Base-by-base conservation (phyloP, 35 echinoderm and acorn worm genomes). In the Amphiura filiformis region DNA sequence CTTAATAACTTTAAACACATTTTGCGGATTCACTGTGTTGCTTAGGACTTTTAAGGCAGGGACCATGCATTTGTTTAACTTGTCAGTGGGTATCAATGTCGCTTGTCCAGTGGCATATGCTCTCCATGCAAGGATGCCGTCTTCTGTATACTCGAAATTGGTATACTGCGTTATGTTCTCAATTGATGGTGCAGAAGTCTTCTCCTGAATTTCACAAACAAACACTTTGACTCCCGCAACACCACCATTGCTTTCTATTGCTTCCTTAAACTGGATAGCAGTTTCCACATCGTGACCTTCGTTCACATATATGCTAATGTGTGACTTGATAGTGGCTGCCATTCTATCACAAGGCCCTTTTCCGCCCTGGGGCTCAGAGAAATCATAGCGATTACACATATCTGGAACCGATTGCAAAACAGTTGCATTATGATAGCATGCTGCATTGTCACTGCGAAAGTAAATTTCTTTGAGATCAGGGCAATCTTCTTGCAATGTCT, bases 281-380 rank as follows among this genome's bases (percentile, higher is more conserved):
- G 23, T 84, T 47, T 84, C 82, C 31, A 84, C 82, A 34, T 84
- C 82, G 41, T 84, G 52, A 30, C 82, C 82, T 84, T 84, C 82
- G 41, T 84, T 84, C 31, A 84, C 32, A 35, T n/a, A 61, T n/a
- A 57, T 56, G 32, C 41, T 61, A 33, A 84, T 65, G 56, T 84
- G 82, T 44, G 82, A 52, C 41, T 84, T 84, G 39, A 84, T 84
- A 9, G 82, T 84, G n/a, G 82, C 82, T 15, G 82, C 82, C 41
- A 34, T 65, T 18, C 82, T 57, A 47, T 84, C 82, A 84, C 82
- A 84, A 13, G n/a, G n/a, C n/a, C 35, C n/a, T n/a, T n/a, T n/a
- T n/a, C n/a, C n/a, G n/a, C n/a, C n/a, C n/a, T n/a, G n/a, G n/a
- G n/a, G n/a, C 20, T 82, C 80, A 35, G 80, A 82, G 80, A 82